phyloP scores from a whole-genome alignment of 1,140 invertebrate species.

The Bombus picipes region DNA sequence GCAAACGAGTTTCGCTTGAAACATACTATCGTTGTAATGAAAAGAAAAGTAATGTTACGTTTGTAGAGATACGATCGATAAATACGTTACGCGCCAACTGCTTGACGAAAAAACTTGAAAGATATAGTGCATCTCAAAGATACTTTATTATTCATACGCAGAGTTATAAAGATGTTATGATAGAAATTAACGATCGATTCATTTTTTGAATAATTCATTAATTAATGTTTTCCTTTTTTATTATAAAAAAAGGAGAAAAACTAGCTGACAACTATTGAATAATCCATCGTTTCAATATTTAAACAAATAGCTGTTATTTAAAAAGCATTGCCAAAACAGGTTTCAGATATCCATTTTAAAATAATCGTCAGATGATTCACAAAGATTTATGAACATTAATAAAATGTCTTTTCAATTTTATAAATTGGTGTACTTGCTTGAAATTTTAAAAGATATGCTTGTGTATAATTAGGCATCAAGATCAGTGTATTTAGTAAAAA shows the following conservation, averaged over 20 bases:
- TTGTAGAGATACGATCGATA: conserved; percentile 49
- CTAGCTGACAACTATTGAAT: background rate
- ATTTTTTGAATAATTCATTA: background rate
- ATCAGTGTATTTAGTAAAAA: background rate
- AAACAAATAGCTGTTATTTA: background rate
- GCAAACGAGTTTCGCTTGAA: background rate
- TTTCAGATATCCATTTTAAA: background rate
- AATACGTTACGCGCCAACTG: conserved; percentile 52
- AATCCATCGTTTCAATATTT: background rate
- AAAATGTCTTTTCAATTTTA: background rate
- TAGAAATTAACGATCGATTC: background rate
- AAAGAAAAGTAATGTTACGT: conserved; percentile 6
- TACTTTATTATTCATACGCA: background rate
- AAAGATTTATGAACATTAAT: background rate
- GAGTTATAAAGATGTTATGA: background rate
- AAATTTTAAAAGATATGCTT: background rate
- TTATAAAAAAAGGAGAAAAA: background rate
- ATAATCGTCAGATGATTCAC: background rate
- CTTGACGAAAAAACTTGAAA: background rate
- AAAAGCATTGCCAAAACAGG: background rate
- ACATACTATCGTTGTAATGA: background rate
- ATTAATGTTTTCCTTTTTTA: background rate
- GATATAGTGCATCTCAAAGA: background rate
- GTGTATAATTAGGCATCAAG: background rate
- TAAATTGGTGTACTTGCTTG: background rate